Evolutionary conservation across 2,113 vertebrate genomes (phyloP), one percentile per base, ranked within the genome.

Genomic region (Proterorhinus semilunaris): DNA sequence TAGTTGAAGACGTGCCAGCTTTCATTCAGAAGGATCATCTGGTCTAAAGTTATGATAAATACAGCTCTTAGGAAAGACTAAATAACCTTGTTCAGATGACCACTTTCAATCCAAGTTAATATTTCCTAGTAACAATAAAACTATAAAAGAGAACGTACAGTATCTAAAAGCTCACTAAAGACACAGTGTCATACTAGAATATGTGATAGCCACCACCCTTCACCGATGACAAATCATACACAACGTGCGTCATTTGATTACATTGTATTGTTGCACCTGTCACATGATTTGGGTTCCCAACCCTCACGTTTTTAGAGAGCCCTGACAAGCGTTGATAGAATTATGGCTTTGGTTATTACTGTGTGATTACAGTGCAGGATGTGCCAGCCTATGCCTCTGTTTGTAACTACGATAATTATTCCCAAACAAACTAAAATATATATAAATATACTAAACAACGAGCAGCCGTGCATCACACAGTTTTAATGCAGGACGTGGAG

Each of bases 361-460:
- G 63, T 66, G 61, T 84, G 88, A 84, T 86, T 87, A 84, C 55
- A 80, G 66, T 63, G 65, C 48, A 68, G 54, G 55, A 10, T 17
- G 45, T 36, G 53, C 49, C 16, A 15, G 48, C 55, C 58, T 79
- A 61, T 44, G 45, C 46, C 66, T 71, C 27, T 79, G 62, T 67
- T 36, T 1, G 27, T 73, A 64, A 80, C 75, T 47, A n/a, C 62
- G 73, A 45, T 81, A 75, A 84, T 82, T 78, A 13, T 59, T 36
- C n/a, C 70, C 72, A 49, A 58, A 68, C 12, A n/a, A 68, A 73
- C 62, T 69, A 66, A 83, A 80, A 69, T 68, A 74, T 62, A 36
- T 53, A 0, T n/a, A n/a, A n/a, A n/a, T n/a, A n/a, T n/a, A n/a
- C n/a, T 10, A 3, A 21, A 21, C 9, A 21, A 10, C 27, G 21